Base-by-base conservation (phyloP, 2,113 vertebrate species). In the Gobius niger region DNA sequence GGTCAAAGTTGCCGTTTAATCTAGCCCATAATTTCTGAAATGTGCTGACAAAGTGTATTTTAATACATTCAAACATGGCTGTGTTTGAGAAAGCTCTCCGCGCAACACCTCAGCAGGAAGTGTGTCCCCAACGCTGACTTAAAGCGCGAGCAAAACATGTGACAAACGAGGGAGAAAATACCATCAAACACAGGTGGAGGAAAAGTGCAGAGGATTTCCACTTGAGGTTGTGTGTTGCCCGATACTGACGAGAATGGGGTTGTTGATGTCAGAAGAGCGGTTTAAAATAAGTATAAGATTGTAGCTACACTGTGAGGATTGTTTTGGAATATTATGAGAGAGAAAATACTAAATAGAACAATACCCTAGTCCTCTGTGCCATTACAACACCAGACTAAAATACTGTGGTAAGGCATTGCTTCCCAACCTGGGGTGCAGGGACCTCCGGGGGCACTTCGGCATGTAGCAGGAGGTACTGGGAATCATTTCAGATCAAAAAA, bases 1-100 rank as follows among this genome's bases (percentile, higher is more conserved):
- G 91, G 92, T 92, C 88, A 93, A 91, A 91, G 91, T 92, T 92
- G 90, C 88, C 52, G 81, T 92, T 93, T 92, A 92, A 92, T 92
- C 92, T 90, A 82, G 87, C 86, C 89, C 88, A 87, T 92, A 87
- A 91, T 92, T 92, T 92, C 73, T 63, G 63, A 83, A 92, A 92
- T 91, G 86, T 92, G 91, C 91, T 92, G 91, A 92, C 87, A 85
- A 81, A 80, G 87, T 90, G 88, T 83, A 86, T 93, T 91, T 91
- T 90, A 90, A 93, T 90, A 84, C 75, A 82, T 89, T 90, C 83
- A 90, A 91, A 91, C 76, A 82, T 66, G 75, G 85, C 75, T 14
- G 76, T 83, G 86, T 90, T 88, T 88, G 75, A 82, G 76, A 82
- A 78, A 80, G 80, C 84, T 85, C 75, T 82, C 78, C 82, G 83